These are phyloP conservation scores for Acleris emargana DNA, from an alignment of 2,888 invertebrate genomes.

Conservation along the genomic window DNA sequence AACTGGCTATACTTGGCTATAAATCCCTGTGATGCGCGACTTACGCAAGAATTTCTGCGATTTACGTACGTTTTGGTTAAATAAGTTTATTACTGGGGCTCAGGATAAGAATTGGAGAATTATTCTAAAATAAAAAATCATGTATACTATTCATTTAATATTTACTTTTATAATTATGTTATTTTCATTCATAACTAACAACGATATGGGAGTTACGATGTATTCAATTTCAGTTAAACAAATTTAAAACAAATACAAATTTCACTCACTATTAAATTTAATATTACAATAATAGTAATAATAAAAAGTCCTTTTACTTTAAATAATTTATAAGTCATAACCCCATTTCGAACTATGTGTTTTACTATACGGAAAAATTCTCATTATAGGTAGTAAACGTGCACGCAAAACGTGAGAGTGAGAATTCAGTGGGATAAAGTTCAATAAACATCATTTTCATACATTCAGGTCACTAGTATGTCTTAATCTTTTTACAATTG, in stretches of 20 bases:
- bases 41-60: no score
- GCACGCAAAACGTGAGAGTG: conserved; percentile 80
- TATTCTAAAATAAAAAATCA: conserved; percentile 70
- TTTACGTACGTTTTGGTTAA: no score
- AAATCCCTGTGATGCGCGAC: no score
- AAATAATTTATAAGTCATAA: conserved; percentile 81
- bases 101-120: background rate
- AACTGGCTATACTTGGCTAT: no score
- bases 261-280: conserved; percentile 84
- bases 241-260: conserved; percentile 82
- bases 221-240: conserved; percentile 83
- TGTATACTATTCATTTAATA: conserved; percentile 82
- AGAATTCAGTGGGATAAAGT: conserved; percentile 80
- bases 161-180: conserved; percentile 84
- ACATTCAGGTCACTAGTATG: conserved; percentile 84
- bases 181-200: conserved; percentile 84
- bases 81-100: no score
- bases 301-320: conserved; percentile 74
- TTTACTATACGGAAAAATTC: conserved; percentile 67
- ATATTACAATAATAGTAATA: conserved; percentile 81
- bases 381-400: conserved; percentile 72
- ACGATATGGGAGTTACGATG: conserved; percentile 84
- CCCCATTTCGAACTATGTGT: conserved; percentile 75
- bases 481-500: conserved; percentile 82
- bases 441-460: conserved; percentile 75